Evolutionary conservation across 1,140 invertebrate genomes (phyloP), one percentile per base, ranked within the genome.

Genomic region (Stegodyphus dumicola): DNA sequence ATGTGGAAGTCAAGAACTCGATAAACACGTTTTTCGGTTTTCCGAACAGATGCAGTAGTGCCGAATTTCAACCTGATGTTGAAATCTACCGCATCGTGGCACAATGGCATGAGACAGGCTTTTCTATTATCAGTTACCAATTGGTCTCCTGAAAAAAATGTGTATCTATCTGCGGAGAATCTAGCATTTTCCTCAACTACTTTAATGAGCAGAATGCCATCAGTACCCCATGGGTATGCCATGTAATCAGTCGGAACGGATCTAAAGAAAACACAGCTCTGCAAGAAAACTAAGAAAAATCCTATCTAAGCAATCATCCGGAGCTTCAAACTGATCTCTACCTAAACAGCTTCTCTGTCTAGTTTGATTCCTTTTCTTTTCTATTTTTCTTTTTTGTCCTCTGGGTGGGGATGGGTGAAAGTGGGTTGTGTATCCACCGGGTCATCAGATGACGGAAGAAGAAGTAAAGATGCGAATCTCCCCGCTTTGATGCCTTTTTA

Each of bases 191-290:
- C 33, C 33, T 33, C 33, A 33, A 33, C 33, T 33, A 33, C 33
- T 33, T 33, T 33, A 33, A 33, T 33, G 33, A 33, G 33, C 33
- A 33, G 33, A 79, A 79, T 79, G 77, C 69, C 33, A 77, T 33
- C 13, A 54, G 51, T 51, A 70, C 77, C 77, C 75, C 77, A n/a
- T 48, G 66, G 77, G 77, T 79, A 70, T 18, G 13, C 52, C 18
- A 6, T 33, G 65, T 70, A 79, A 79, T 79, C 77, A 79, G 52
- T 54, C 77, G 66, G 13, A 33, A 17, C 17, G 13, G 52, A 79
- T 79, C 77, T 79, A 70, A 79, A 70, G 77, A 79, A 79, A 79
- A 79, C 77, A 79, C 17, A 33, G 9, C 53, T 77, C 64, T 65
- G 56, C 75, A n/a, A 49, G 76, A 67, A 77, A 48, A 65, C 18